phyloP scores from a whole-genome alignment of 30 jellyfish, hydroid and myxozoan genomes.

The Hydractinia echinata region DNA sequence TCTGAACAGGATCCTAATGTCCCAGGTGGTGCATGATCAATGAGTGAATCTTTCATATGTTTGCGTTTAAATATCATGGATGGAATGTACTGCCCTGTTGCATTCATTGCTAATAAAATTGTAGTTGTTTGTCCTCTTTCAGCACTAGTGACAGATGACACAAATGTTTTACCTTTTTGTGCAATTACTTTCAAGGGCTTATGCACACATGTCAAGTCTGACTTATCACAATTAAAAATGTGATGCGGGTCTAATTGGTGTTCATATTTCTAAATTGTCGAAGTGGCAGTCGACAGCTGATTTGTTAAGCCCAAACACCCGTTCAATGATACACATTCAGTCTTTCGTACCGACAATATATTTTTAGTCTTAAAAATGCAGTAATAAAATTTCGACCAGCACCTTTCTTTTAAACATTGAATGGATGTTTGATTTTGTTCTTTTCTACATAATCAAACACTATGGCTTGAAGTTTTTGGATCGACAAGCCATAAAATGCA shows the following conservation, averaged over 20 bases:
- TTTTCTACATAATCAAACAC: conserved; percentile 28
- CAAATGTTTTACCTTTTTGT: conserved; percentile 36
- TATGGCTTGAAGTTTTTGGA: conserved; percentile 17
- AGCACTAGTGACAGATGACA: conserved; percentile 47
- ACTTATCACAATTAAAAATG: conserved; percentile 32
- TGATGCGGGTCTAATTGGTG: conserved; percentile 41
- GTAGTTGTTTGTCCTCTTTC: conserved; percentile 46
- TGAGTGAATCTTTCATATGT: conserved; percentile 34
- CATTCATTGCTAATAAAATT: conserved; percentile 30
- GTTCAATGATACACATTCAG: conserved; percentile 31
- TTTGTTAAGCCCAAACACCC: conserved; percentile 27
- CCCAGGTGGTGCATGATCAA: conserved; percentile 54
- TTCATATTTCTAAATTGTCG: conserved; percentile 16
- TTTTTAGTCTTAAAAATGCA: conserved; percentile 20
- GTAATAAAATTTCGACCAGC: conserved; percentile 18
- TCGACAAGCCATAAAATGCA: conserved; percentile 28
- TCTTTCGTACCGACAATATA: conserved; percentile 32
- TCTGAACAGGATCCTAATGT: conserved; percentile 42
- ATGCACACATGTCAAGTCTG: conserved; percentile 28
- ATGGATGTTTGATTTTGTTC: conserved; percentile 29
- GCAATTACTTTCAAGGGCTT: conserved; percentile 37
- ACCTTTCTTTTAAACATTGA: conserved; percentile 16
- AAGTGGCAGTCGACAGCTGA: conserved; percentile 17
- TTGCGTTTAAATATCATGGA: background rate
- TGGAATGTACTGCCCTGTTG: conserved; percentile 40